Evolutionary conservation across 2,888 invertebrate genomes (phyloP), one percentile per base, ranked within the genome.

Genomic region (Nebria salina): DNA sequence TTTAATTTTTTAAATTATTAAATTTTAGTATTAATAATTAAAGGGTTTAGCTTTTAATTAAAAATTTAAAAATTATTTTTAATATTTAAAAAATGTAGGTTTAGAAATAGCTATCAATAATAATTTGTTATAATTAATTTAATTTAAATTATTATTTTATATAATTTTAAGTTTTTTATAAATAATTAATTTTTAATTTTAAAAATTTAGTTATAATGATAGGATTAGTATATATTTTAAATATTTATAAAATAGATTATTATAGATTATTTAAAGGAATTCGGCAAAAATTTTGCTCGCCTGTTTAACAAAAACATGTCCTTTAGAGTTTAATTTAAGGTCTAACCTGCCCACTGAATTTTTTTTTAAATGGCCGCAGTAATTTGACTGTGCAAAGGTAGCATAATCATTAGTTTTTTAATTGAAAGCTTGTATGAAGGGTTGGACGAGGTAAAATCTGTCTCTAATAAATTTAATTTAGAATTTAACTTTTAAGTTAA

Each of bases 271-370:
- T 86, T 84, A 89, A 91, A 93, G 90, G 90, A 93, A 93, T 89
- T 93, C 90, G 91, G 91, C 92, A 93, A 93, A 91, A 86, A 84
- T 89, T 87, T 90, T 92, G 88, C 91, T 91, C 91, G 92, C 91
- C 91, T 94, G 93, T 94, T 94, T 94, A 94, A 89, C 92, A 94
- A 94, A 94, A 94, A 94, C 93, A 93, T 93, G 91, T 91, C 91
- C 91, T 93, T 91, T 91, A 90, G 91, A 84, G 84, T 85, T 89
- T 88, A 89, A 91, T 93, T 89, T 91, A 91, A 93, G 89, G 91
- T 94, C 90, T 90, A 88, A 90, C 92, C 94, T 94, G 94, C 93
- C 92, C 94, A 92, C 91, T 94, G 94, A 93, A 86, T 82, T 87
- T 76, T 94, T n/a, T n/a, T 89, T 91, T 20, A 1, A 20, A 20